phyloP scores from a whole-genome alignment of 2,113 vertebrate genomes.

The Hiodon alosoides region DNA sequence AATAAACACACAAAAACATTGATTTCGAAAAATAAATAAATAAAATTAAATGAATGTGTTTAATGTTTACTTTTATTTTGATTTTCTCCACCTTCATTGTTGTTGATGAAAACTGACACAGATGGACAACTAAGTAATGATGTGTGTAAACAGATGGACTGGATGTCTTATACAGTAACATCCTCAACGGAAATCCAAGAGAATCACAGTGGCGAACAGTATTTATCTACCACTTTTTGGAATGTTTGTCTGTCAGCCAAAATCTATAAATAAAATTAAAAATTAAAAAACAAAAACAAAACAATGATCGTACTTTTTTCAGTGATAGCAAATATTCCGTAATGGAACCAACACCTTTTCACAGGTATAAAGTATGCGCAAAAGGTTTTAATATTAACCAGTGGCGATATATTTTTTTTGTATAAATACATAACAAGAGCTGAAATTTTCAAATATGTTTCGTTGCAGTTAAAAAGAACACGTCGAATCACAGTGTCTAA shows the following conservation, averaged over 20 bases:
- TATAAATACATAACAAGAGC: no score
- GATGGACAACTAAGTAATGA: not conserved
- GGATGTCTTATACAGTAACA: conserved; percentile 11
- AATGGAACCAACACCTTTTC: no score
- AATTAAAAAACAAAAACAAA: conserved; percentile 4
- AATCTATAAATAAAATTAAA: not conserved
- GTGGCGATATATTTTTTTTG: no score
- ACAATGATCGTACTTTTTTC: no score
- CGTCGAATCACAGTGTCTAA: no score
- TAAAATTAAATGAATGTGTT: not conserved
- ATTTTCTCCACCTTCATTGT: not conserved
- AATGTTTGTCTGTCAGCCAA: conserved; percentile 6
- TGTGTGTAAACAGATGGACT: conserved; percentile 15
- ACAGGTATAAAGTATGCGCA: no score
- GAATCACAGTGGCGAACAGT: not conserved
- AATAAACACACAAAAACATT: not conserved
- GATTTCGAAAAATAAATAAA: not conserved
- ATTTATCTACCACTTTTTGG: conserved; percentile 6
- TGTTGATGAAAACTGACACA: conserved; percentile 5
- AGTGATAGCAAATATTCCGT: no score
- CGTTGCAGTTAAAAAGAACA: no score
- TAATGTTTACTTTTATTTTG: not conserved
- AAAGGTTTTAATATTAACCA: no score
- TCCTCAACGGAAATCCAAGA: conserved; percentile 16
- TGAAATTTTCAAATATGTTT: no score